Percentiles rank a stretch among this genome's conserved stretches.
Conservation (phyloP, 2,888 invertebrate genomes). For the Limnephilus auricula region DNA sequence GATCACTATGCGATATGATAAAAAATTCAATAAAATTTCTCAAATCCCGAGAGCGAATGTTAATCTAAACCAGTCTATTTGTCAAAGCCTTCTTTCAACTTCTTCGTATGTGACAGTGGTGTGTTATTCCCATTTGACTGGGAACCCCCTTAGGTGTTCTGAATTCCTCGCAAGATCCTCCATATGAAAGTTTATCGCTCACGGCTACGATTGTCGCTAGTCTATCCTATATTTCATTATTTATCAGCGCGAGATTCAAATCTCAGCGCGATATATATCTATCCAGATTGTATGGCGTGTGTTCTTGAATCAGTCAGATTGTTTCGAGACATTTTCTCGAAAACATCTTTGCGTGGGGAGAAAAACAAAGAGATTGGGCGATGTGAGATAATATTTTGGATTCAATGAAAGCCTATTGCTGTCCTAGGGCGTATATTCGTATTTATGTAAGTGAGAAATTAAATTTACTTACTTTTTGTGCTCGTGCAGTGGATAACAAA, state of each 20-base stretch:
- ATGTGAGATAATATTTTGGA: background rate
- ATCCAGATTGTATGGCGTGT: background rate
- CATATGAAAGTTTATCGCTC: constrained; percentile 42
- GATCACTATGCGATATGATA: constrained; percentile 51
- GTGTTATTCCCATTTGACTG: constrained; percentile 43
- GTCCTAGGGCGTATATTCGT: background rate
- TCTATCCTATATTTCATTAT: constrained; percentile 52
- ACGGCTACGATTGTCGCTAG: constrained; percentile 43
- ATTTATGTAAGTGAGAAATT: background rate
- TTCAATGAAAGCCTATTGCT: background rate
- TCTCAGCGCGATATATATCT: constrained; percentile 26
- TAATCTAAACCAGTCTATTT: constrained; percentile 57
- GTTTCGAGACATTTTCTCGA: constrained; percentile 7
- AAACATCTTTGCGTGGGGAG: background rate
- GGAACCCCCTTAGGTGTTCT: constrained; percentile 20
- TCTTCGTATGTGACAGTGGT: constrained; percentile 7
- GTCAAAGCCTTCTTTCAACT: constrained; percentile 39
- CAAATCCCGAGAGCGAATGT: constrained; percentile 56
- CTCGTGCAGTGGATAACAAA: background rate
- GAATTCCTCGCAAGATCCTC: constrained; percentile 19
- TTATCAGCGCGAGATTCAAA: constrained; percentile 46
- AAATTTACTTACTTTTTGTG: background rate
- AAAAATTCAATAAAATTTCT: constrained; percentile 58
- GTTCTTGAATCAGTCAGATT: background rate
- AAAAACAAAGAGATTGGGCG: background rate